Percentiles rank a stretch among this genome's conserved stretches.
phyloP scores from a whole-genome alignment of 2,888 invertebrate species.

The Diachrysia chrysitis region DNA sequence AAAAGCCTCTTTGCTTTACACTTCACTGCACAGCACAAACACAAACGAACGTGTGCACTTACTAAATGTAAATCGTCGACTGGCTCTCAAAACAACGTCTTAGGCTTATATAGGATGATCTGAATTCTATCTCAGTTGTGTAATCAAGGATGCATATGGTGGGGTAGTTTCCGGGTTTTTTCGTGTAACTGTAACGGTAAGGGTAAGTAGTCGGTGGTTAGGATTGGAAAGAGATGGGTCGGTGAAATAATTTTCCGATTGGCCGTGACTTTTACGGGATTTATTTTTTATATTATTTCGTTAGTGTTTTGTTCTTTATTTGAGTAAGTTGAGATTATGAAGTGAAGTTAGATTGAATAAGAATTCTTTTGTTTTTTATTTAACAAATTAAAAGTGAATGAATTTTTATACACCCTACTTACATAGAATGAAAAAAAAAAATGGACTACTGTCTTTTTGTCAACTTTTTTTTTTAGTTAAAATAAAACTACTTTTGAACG shows the following conservation, averaged over 20 bases:
- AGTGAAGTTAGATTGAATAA: too few species aligned
- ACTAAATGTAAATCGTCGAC: conserved; percentile 35
- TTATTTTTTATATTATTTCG: neutral
- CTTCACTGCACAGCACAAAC: conserved; percentile 58
- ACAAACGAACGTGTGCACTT: conserved; percentile 48
- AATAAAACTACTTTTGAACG: too few species aligned
- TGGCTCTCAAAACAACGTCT: conserved; percentile 37
- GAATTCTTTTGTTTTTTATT: too few species aligned
- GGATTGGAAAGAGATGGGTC: neutral
- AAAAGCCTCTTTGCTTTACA: conserved; percentile 38
- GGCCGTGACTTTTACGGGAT: neutral
- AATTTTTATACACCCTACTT: too few species aligned
- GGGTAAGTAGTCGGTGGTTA: neutral
- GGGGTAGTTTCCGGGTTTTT: conserved; percentile 64
- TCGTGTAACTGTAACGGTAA: neutral
- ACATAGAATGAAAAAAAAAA: too few species aligned
- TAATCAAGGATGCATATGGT: conserved; percentile 61
- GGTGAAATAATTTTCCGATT: neutral
- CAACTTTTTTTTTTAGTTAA: too few species aligned
- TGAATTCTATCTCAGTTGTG: conserved; percentile 63
- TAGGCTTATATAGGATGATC: conserved; percentile 71
- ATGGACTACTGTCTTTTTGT: too few species aligned
- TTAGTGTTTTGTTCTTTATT: neutral
- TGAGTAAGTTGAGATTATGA: too few species aligned
- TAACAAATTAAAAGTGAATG: too few species aligned